These are phyloP conservation scores for Menura novaehollandiae DNA, from an alignment of 2,113 vertebrate species.

Conservation along the genomic window DNA sequence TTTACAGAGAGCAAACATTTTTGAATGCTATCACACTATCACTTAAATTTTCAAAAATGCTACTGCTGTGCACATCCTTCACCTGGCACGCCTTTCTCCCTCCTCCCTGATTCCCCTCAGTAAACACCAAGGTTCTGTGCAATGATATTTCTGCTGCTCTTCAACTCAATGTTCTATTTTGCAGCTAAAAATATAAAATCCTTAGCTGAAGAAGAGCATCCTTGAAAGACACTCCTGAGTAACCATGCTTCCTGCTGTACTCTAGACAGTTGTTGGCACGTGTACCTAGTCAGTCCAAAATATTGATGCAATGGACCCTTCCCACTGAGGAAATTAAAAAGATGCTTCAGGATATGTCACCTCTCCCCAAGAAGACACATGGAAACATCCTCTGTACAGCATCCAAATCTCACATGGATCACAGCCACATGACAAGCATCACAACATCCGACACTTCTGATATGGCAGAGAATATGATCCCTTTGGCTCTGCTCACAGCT, in stretches of 20 bases:
- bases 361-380: not conserved
- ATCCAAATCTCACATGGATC: not conserved
- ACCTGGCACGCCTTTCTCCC: not conserved
- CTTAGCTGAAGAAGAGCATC: not conserved
- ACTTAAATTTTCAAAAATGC: not conserved
- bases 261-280: not conserved
- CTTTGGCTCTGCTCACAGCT: not conserved
- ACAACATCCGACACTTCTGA: not conserved
- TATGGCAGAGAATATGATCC: not conserved
- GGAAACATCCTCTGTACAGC: not conserved
- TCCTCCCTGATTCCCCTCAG: accelerated
- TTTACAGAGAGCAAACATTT: not conserved
- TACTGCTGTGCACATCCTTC: not conserved
- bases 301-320: not conserved
- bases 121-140: not conserved
- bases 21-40: not conserved
- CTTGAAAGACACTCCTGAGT: not conserved
- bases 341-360: not conserved
- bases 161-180: not conserved
- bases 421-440: not conserved
- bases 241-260: not conserved
- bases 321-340: not conserved
- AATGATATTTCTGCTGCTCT: not conserved
- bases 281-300: not conserved
- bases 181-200: not conserved